These are phyloP conservation scores for Nomada fucata DNA, from an alignment of 2,888 invertebrate species.

Conservation along the genomic window DNA sequence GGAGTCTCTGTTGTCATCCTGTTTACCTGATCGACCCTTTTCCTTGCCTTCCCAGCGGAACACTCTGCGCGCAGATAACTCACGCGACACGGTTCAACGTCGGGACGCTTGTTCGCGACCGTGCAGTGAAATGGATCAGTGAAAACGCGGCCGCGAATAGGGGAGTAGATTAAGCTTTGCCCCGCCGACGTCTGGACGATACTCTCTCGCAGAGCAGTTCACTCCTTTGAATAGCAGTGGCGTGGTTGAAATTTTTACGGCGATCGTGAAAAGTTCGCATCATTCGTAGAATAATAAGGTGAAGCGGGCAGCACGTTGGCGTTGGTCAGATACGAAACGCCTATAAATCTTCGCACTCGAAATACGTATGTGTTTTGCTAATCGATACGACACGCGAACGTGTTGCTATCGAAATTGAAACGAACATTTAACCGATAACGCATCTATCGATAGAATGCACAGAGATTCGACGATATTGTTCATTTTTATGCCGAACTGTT, in stretches of 20 bases:
- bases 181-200: background rate
- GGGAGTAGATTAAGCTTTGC: background rate
- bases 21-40: background rate
- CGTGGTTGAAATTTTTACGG: background rate
- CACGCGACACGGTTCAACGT: background rate
- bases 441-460: background rate
- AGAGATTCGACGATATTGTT: background rate
- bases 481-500: background rate
- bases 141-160: background rate
- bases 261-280: background rate
- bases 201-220: background rate
- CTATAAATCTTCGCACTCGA: background rate
- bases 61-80: background rate
- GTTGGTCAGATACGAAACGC: background rate
- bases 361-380: background rate
- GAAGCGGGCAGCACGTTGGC: background rate
- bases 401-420: background rate
- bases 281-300: background rate
- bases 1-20: background rate
- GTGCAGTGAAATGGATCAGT: conserved; percentile 16
- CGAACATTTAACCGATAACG: conserved; percentile 1
- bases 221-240: background rate
- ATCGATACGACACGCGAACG: too few relatives aligned
- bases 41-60: background rate
- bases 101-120: background rate